Evolutionary conservation across 2,113 vertebrate species (phyloP).

Genomic region (Cairina moschata): DNA sequence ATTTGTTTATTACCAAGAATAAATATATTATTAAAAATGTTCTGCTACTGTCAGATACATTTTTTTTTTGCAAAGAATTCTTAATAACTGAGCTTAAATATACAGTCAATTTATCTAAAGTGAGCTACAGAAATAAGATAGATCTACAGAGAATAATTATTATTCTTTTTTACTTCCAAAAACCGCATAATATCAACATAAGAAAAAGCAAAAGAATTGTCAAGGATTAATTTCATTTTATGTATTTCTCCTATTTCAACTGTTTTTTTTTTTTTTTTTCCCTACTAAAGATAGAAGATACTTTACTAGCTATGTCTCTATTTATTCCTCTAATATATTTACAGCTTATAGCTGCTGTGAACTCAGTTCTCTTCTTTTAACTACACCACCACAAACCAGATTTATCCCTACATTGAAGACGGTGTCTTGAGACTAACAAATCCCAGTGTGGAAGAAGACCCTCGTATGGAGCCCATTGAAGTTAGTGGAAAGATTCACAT

Average conservation of each 20-base stretch:
- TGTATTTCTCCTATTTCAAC: neutral
- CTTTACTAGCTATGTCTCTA: neutral
- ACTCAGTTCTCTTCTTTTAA: slow-evolving; percentile 33
- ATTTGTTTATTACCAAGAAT: slow-evolving; percentile 3
- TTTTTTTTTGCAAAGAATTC: neutral
- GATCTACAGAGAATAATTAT: neutral
- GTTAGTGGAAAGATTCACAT: neutral
- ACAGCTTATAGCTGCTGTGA: slow-evolving; percentile 16
- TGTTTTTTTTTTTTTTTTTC: neutral
- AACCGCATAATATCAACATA: neutral
- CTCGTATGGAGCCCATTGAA: neutral
- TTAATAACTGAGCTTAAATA: neutral
- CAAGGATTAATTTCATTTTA: slow-evolving; percentile 36
- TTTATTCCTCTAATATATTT: slow-evolving; percentile 39
- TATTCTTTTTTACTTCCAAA: neutral
- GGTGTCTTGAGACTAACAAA: slow-evolving; percentile 21
- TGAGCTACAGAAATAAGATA: neutral
- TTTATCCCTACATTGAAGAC: slow-evolving; percentile 18
- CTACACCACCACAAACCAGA: neutral
- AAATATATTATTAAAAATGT: neutral
- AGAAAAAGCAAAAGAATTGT: neutral
- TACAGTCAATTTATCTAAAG: slow-evolving; percentile 27
- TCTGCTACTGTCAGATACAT: neutral
- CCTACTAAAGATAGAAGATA: neutral
- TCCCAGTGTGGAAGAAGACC: neutral